These are phyloP conservation scores for Mercenaria mercenaria DNA, from an alignment of 1,140 invertebrate species.

Conservation along the genomic window DNA sequence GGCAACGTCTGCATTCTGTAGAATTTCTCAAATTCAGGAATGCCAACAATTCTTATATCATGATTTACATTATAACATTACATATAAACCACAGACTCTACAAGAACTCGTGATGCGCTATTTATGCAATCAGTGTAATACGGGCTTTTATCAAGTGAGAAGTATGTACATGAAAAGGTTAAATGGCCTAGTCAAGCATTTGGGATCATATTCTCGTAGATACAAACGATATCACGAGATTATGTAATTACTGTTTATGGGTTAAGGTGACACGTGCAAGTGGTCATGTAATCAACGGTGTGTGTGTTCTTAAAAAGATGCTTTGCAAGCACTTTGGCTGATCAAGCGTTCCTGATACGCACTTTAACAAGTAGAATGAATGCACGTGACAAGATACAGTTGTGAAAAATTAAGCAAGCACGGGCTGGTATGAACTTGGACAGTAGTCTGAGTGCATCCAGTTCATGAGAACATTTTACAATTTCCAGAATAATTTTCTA, in stretches of 20 bases:
- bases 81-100: not conserved
- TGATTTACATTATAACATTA: not conserved
- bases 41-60: not conserved
- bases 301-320: not conserved
- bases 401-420: no score
- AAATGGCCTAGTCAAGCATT: not conserved
- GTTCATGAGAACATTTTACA: not conserved
- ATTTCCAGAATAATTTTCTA: not conserved
- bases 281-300: not conserved
- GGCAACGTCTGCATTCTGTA: no score
- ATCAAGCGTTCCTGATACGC: not conserved
- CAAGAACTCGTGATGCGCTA: not conserved
- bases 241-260: not conserved
- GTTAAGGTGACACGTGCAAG: not conserved
- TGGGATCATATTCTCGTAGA: not conserved
- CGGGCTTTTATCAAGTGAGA: not conserved
- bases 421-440: no score
- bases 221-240: not conserved
- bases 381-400: not conserved
- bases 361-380: not conserved
- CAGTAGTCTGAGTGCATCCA: no score
- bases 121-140: not conserved
- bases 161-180: slow-evolving; percentile 33
- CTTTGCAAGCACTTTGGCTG: not conserved
- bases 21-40: not conserved